phyloP scores from a whole-genome alignment of 2,113 vertebrate genomes.

The Actinemys pallida region DNA sequence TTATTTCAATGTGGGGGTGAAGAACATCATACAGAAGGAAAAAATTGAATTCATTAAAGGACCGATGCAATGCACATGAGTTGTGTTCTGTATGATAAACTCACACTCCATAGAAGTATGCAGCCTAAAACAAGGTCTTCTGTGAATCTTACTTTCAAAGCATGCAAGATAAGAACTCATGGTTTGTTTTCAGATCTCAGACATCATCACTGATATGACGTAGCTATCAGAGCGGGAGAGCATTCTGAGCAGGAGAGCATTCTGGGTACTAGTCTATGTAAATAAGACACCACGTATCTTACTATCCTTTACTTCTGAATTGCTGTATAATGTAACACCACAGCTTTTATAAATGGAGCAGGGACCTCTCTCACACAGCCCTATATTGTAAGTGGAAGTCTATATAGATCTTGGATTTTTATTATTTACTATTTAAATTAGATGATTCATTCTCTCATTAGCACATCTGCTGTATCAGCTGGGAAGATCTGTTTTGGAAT shows the following conservation, averaged over 20 bases:
- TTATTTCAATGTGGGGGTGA: constrained; percentile 32
- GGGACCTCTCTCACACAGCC: neutral
- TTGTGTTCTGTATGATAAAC: neutral
- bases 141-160: neutral
- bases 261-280: neutral
- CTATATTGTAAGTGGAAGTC: neutral
- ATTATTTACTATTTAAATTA: constrained; percentile 46
- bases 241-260: neutral
- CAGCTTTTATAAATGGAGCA: neutral
- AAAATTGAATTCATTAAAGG: constrained; percentile 11
- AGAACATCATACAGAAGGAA: constrained; percentile 5
- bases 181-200: neutral
- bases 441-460: constrained; percentile 52
- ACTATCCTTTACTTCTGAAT: constrained; percentile 13
- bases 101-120: neutral
- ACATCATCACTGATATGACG: neutral
- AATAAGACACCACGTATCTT: neutral
- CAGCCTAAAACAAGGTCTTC: constrained; percentile 11
- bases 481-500: constrained; percentile 64
- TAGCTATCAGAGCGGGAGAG: neutral
- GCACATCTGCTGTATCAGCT: constrained; percentile 57
- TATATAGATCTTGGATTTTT: constrained; percentile 16
- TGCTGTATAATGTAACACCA: neutral
- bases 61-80: neutral
- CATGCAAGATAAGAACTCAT: neutral